phyloP scores from a whole-genome alignment of 2,113 vertebrate genomes.

The Zosterops borbonicus region DNA sequence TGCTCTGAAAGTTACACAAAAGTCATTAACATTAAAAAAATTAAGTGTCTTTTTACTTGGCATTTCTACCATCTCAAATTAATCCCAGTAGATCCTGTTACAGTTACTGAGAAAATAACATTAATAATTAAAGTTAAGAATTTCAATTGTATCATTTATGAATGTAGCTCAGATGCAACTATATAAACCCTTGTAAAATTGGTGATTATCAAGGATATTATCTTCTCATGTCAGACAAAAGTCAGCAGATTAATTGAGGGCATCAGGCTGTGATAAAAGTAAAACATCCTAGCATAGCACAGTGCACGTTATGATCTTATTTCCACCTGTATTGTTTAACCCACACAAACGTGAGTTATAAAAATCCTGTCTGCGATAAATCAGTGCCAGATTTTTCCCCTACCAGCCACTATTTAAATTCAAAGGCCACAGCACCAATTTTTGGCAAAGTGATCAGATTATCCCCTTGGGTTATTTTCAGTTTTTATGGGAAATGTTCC shows the following conservation, averaged over 20 bases:
- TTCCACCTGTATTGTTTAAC: not conserved
- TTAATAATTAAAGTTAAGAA: not conserved
- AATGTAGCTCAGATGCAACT: not conserved
- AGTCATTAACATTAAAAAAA: conserved; percentile 12
- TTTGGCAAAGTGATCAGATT: not conserved
- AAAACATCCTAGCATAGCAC: not conserved
- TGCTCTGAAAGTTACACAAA: not conserved
- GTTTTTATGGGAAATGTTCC: not conserved
- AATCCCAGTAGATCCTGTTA: not conserved
- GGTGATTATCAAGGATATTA: not conserved
- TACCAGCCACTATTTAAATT: not conserved
- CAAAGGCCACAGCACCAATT: not conserved
- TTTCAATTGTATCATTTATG: not conserved
- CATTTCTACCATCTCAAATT: not conserved
- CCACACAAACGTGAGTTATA: not conserved
- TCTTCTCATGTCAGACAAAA: not conserved
- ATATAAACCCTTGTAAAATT: not conserved
- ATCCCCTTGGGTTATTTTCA: not conserved
- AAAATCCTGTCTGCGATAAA: not conserved
- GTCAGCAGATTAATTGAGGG: not conserved
- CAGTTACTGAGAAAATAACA: not conserved
- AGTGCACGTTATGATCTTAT: not conserved
- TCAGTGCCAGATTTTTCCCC: not conserved
- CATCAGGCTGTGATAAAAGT: not conserved
- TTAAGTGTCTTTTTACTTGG: not conserved